Evolutionary conservation across 2,113 vertebrate genomes (phyloP), one percentile per base, ranked within the genome.

Genomic region (Butastur rufipennis): DNA sequence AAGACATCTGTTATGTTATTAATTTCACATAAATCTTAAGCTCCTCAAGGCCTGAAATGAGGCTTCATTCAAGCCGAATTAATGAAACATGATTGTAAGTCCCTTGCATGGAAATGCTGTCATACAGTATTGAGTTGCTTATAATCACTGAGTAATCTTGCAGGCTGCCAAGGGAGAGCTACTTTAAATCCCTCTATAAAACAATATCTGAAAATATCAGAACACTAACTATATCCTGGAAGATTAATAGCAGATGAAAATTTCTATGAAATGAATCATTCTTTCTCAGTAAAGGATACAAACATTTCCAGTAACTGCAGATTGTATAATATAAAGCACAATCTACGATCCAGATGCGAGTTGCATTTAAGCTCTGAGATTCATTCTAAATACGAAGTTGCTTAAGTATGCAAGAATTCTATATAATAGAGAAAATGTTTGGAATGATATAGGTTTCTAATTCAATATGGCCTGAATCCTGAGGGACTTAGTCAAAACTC

Each of bases 1-100:
- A 99, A 99, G 99, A 99, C 99, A 99, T 99, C 99, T 99, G 99
- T 99, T 99, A 99, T 98, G 98, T 99, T 99, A 99, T 99, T 99
- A 99, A 99, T 99, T 99, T 99, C 99, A 99, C 99, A 99, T 99
- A 99, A 99, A 99, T 99, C 99, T 99, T 99, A 99, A 99, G 99
- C 99, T 99, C 98, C 98, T 99, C 98, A 98, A 99, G 99, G 99
- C 98, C 98, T 99, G 98, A 99, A 99, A 99, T 98, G 98, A 99
- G 98, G 99, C 98, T 99, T 99, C 99, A 98, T 99, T 99, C 99
- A 99, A 99, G 98, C 99, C 96, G 98, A 99, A 99, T 99, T 99
- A 99, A 99, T 99, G 99, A 99, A 99, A 99, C 99, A 99, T 99
- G 99, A 99, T 99, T 98, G 99, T 98, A 98, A 99, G 99, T 99